Percentiles rank a stretch among this genome's conserved stretches.
Conservation (phyloP, 2,113 vertebrate species). For the Neopipo cinnamomea region DNA sequence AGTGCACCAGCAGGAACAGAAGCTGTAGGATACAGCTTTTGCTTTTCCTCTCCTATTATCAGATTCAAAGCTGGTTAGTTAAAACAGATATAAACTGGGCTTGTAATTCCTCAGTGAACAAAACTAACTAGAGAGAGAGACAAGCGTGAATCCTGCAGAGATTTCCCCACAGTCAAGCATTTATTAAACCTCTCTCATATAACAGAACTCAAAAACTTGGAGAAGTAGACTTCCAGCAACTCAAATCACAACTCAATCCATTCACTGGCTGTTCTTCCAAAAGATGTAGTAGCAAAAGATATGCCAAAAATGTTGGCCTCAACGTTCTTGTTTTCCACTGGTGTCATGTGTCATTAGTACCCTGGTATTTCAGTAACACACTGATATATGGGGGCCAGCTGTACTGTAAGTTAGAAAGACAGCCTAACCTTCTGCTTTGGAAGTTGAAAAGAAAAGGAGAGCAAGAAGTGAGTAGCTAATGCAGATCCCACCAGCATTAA, state of each 20-base stretch:
- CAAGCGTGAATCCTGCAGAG: not conserved
- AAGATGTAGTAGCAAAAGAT: not conserved
- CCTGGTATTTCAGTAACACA: not conserved
- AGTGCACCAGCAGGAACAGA: not conserved
- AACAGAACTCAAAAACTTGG: not conserved
- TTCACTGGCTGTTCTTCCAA: not conserved
- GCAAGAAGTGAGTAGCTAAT: not conserved
- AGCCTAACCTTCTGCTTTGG: not conserved
- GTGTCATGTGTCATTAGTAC: slow-evolving; percentile 46
- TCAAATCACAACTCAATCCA: not conserved
- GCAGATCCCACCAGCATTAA: not conserved
- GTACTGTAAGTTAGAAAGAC: not conserved
- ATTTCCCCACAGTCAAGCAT: not conserved
- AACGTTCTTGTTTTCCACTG: slow-evolving; percentile 25
- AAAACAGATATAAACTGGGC: not conserved
- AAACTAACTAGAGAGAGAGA: not conserved
- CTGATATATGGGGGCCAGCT: slow-evolving; percentile 32
- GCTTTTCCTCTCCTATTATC: not conserved
- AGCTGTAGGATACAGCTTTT: not conserved
- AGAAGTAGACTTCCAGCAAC: not conserved
- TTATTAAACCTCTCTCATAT: not conserved
- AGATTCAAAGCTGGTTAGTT: not conserved
- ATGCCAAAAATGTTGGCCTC: slow-evolving; percentile 22
- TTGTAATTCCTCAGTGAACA: not conserved
- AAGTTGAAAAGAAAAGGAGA: not conserved